Evolutionary conservation across 2,888 invertebrate species (phyloP).

Genomic region (Agrotis puta): DNA sequence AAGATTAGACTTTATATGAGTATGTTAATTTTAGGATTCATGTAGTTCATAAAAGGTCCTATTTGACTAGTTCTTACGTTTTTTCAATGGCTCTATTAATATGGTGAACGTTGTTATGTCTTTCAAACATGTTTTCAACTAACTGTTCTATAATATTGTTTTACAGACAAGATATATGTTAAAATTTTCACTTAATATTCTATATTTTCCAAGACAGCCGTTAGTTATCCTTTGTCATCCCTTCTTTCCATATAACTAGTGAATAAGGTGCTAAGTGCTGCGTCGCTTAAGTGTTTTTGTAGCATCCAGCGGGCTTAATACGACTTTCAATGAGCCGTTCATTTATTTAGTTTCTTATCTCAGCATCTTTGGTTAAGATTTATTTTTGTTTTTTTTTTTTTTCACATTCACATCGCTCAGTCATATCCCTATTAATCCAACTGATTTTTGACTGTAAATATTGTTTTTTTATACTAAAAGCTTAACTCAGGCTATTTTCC

Average conservation of each 20-base stretch:
- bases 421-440: background rate
- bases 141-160: background rate
- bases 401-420: too few species aligned
- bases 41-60: background rate
- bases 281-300: slow-evolving; percentile 15
- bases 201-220: background rate
- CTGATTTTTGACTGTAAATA: background rate
- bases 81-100: background rate
- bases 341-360: slow-evolving; percentile 11
- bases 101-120: background rate
- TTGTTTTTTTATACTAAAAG: background rate
- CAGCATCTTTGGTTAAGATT: background rate
- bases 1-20: too few species aligned
- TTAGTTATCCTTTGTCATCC: slow-evolving; percentile 16
- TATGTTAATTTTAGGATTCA: background rate
- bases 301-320: slow-evolving; percentile 15
- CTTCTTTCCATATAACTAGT: background rate
- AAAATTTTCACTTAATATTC: background rate
- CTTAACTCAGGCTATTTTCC: background rate
- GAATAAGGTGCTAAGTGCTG: slow-evolving; percentile 9
- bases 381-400: background rate
- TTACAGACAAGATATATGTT: background rate
- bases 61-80: background rate
- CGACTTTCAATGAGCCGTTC: slow-evolving; percentile 21
- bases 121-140: too few species aligned